Conservation (phyloP, 2,797 vertebrate species). For the Lacerta viridis region DNA sequence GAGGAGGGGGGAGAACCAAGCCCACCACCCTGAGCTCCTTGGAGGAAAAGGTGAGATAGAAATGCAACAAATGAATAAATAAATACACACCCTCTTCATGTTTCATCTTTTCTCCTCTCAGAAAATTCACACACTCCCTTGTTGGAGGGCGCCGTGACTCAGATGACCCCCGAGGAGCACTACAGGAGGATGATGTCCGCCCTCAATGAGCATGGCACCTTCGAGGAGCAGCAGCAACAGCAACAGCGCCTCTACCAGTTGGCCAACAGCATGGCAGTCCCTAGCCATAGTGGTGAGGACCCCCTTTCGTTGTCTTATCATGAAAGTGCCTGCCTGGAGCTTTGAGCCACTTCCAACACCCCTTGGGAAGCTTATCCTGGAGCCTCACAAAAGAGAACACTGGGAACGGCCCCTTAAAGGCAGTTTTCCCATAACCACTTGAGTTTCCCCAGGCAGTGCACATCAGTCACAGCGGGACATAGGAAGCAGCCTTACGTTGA, state of each 20-base stretch:
- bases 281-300: conserved; percentile 84
- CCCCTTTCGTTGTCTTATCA: not conserved
- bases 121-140: conserved; percentile 90
- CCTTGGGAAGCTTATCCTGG: too few species aligned
- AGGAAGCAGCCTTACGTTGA: too few species aligned
- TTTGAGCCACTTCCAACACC: too few species aligned
- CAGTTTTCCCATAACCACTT: too few species aligned
- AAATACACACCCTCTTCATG: conserved; percentile 33
- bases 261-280: conserved; percentile 93
- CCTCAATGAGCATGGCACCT: conserved; percentile 90
- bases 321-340: too few species aligned
- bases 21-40: too few species aligned
- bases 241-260: conserved; percentile 92
- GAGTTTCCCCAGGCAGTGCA: too few species aligned
- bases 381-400: too few species aligned
- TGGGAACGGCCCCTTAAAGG: too few species aligned
- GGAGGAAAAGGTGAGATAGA: too few species aligned
- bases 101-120: conserved; percentile 66
- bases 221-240: conserved; percentile 93
- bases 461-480: not conserved
- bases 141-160: conserved; percentile 87
- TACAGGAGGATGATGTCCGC: conserved; percentile 96
- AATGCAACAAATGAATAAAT: not conserved
- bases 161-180: conserved; percentile 97
- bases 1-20: too few species aligned